Conservation (phyloP, 2,888 invertebrate species). For the Dolomedes plantarius region DNA sequence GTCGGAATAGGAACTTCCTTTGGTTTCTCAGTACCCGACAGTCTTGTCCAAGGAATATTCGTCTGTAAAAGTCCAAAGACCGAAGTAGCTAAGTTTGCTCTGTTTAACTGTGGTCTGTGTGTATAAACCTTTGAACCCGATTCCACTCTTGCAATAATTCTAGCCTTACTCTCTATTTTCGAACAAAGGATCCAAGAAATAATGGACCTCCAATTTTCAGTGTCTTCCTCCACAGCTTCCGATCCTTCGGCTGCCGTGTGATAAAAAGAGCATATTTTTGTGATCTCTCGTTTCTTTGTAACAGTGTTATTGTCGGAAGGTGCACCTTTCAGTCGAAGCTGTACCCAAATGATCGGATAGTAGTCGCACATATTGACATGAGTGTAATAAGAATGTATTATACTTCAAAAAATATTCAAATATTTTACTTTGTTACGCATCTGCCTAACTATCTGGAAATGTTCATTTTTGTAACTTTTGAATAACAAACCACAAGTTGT, state of each 20-base stretch:
- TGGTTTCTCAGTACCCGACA: no score
- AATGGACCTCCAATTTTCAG: conserved; percentile 38
- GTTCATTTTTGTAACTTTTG: no score
- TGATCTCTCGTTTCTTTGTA: conserved; percentile 59
- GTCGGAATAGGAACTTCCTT: no score
- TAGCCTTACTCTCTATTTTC: conserved; percentile 47
- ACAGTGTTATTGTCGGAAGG: conserved; percentile 38
- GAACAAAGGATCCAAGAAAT: conserved; percentile 30
- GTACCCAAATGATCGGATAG: not conserved
- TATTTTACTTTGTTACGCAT: no score
- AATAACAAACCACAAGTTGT: no score
- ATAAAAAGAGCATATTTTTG: conserved; percentile 62
- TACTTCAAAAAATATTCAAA: no score
- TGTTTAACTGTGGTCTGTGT: conserved; percentile 4
- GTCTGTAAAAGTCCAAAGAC: no score
- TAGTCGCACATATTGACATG: no score
- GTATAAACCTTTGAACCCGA: conserved; percentile 10
- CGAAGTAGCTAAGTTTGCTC: no score
- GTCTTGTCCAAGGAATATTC: no score
- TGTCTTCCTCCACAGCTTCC: conserved; percentile 59
- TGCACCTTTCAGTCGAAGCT: conserved; percentile 3
- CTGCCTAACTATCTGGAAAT: no score
- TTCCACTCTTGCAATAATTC: conserved; percentile 43
- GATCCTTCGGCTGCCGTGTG: conserved; percentile 50
- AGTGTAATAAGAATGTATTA: no score